These are phyloP conservation scores for Coremacera marginata DNA, from an alignment of 2,888 invertebrate genomes.

Conservation along the genomic window DNA sequence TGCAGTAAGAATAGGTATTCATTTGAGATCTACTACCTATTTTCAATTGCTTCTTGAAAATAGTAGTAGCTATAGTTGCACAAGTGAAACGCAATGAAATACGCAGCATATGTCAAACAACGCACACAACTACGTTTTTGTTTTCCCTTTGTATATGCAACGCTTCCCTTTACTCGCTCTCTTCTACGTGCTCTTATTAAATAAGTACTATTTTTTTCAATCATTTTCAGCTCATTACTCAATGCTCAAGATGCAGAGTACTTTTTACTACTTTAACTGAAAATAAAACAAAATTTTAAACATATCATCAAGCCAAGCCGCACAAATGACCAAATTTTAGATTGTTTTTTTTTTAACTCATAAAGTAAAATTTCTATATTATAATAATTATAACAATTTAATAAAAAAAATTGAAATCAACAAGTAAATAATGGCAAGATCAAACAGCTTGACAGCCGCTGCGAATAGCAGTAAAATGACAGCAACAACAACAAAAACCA, in stretches of 20 bases:
- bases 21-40: too few species aligned
- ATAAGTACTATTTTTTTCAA: background rate
- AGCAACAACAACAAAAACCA: conserved; percentile 35
- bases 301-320: conserved; percentile 11
- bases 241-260: conserved; percentile 15
- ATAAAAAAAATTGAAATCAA: background rate
- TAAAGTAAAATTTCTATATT: background rate
- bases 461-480: conserved; percentile 26
- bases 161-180: background rate
- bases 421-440: conserved; percentile 1
- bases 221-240: background rate
- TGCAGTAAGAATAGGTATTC: too few species aligned
- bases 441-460: conserved; percentile 1
- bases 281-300: conserved; percentile 3
- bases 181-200: background rate
- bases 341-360: background rate
- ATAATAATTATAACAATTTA: background rate
- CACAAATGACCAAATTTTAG: conserved; percentile 21
- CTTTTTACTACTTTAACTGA: background rate
- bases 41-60: too few species aligned
- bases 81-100: too few species aligned
- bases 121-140: background rate
- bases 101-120: too few species aligned
- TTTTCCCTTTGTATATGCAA: background rate
- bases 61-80: too few species aligned